Conservation (phyloP, 2,888 invertebrate species). For the Phania funesta region DNA sequence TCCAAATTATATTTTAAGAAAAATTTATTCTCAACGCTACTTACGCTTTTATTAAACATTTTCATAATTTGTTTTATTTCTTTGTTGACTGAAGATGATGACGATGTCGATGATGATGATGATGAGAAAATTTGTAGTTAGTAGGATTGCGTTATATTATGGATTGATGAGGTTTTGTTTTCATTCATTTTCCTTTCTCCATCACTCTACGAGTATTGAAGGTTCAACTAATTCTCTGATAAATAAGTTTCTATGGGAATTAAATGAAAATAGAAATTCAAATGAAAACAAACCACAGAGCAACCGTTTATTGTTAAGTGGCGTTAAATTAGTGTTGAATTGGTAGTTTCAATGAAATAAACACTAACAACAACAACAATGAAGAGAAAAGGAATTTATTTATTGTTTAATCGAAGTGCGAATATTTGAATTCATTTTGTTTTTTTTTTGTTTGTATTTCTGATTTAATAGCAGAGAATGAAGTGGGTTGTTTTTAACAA, state of each 20-base stretch:
- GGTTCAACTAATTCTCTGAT: background rate
- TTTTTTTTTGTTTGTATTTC: background rate
- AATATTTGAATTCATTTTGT: constrained; percentile 14
- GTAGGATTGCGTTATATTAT: constrained; percentile 44
- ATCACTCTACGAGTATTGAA: background rate
- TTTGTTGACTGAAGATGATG: background rate
- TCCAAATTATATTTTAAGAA: constrained; percentile 26
- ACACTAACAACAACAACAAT: constrained; percentile 1
- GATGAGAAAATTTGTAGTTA: constrained; percentile 41
- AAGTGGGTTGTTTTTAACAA: constrained; percentile 2
- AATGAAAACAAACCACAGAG: background rate
- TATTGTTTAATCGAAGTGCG: constrained; percentile 37
- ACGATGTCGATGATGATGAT: background rate
- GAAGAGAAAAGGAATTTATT: constrained; percentile 21
- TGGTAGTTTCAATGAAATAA: constrained; percentile 45
- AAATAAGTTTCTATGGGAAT: constrained; percentile 9
- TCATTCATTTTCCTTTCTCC: background rate
- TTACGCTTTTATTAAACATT: constrained; percentile 23
- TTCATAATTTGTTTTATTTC: constrained; percentile 4
- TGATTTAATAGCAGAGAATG: background rate
- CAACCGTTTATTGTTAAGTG: constrained; percentile 49
- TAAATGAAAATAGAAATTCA: background rate
- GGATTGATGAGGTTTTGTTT: constrained; percentile 24
- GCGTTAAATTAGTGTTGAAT: constrained; percentile 60
- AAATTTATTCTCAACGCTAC: background rate